Conservation (phyloP, 2,113 vertebrate species). For the Periophthalmodon schlosseri region DNA sequence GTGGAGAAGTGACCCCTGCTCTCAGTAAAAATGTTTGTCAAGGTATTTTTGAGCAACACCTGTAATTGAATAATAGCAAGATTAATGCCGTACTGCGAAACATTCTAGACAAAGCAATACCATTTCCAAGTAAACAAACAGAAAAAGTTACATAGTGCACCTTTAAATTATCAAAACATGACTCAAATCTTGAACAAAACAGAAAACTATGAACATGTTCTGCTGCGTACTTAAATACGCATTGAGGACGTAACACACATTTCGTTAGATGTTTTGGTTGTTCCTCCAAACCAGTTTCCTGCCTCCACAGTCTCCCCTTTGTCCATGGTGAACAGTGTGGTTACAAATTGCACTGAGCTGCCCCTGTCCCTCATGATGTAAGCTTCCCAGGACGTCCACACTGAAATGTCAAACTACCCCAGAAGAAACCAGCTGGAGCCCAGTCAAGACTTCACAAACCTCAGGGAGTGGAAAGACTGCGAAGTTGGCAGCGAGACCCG, state of each 20-base stretch:
- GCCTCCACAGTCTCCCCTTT: not conserved
- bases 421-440: constrained; percentile 31
- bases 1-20: too few species aligned
- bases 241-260: not conserved
- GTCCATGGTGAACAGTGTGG: constrained; percentile 15
- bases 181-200: not conserved
- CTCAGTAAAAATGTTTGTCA: too few species aligned
- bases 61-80: too few species aligned
- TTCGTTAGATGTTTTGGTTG: constrained; percentile 1
- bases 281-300: not conserved
- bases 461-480: constrained; percentile 48
- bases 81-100: too few species aligned
- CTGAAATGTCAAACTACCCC: constrained; percentile 47
- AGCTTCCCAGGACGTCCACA: constrained; percentile 47
- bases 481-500: constrained; percentile 40
- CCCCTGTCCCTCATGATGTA: constrained; percentile 35
- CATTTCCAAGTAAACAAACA: too few species aligned
- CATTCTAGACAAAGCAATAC: too few species aligned
- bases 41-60: too few species aligned
- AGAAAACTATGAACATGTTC: not conserved
- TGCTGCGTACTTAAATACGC: not conserved
- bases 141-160: too few species aligned
- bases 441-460: constrained; percentile 38
- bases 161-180: not conserved
- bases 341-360: constrained; percentile 17